Evolutionary conservation across 2,888 invertebrate species (phyloP), one percentile per base, ranked within the genome.

Genomic region (Melieria crassipennis): DNA sequence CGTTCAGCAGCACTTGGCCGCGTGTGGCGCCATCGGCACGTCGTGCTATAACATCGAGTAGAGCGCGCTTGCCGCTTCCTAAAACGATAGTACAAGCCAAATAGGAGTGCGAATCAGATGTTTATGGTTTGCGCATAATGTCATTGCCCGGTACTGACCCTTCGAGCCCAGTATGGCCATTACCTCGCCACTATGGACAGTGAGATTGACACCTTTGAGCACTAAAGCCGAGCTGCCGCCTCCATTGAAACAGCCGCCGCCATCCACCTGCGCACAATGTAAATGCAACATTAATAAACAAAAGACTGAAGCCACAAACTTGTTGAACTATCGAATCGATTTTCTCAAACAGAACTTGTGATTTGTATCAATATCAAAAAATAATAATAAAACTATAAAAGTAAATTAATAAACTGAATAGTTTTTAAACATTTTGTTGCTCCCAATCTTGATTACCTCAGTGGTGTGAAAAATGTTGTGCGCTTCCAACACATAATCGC

Each of bases 101-200:
- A n/a, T n/a, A 1, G 50, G 0, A n/a, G 4, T 48, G 46, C 4
- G 43, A 30, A 47, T 58, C 11, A 30, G 5, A 3, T 4, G 30
- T 30, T 30, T 30, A 30, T 30, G 30, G 3, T 30, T 30, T 30
- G 30, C 3, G 3, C 56, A 47, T 47, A 55, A 11, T 13, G n/a
- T 11, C 43, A 57, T 57, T 46, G 42, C 30, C 30, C 30, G 30
- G 2, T 47, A 62, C 76, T 76, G 83, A 92, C 96, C 97, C 89
- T 96, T 96, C 0, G 97, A 96, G 9, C 98, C 98, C 56, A 97
- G 88, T 71, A 98, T 92, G 48, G 97, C 97, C 82, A 97, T 92
- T 67, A 98, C 94, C 86, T 98, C 97, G 5, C 97, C 97, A 64
- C 96, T 95, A 82, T 94, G 93, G 0, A 97, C 95, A 75, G 93